phyloP scores from a whole-genome alignment of 2,888 invertebrate species.

The Taenaris catops region DNA sequence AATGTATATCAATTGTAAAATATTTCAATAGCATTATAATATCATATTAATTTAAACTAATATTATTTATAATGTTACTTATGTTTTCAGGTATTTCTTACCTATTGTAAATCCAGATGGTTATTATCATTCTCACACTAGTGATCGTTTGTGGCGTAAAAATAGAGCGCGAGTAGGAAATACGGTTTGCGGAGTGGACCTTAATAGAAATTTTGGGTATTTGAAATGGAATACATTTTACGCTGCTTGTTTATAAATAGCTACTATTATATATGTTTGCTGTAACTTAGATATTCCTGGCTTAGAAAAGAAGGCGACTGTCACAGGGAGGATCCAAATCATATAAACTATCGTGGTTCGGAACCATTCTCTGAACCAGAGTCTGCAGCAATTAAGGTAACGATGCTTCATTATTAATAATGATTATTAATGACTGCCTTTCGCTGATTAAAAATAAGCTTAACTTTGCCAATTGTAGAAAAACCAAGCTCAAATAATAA shows the following conservation, averaged over 20 bases:
- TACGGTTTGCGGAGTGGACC: conserved; percentile 81
- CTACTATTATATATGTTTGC: neutral
- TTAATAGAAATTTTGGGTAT: conserved; percentile 92
- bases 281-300: conserved; percentile 49
- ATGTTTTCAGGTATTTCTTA: conserved; percentile 80
- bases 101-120: conserved; percentile 92
- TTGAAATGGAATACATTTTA: too few species aligned
- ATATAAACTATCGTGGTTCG: conserved; percentile 53
- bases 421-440: too few species aligned
- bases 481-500: too few species aligned
- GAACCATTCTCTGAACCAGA: conserved; percentile 67
- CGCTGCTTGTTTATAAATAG: too few species aligned
- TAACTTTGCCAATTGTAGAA: too few species aligned
- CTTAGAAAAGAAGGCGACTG: conserved; percentile 54
- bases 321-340: conserved; percentile 47
- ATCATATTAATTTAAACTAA: too few species aligned
- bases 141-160: conserved; percentile 91
- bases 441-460: too few species aligned
- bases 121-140: conserved; percentile 90
- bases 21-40: too few species aligned
- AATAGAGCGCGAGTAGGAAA: conserved; percentile 81
- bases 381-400: conserved; percentile 59
- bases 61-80: neutral
- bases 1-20: too few species aligned
- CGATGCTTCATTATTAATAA: too few species aligned